phyloP scores from a whole-genome alignment of 1,140 invertebrate species.

The Dufourea novaeangliae region DNA sequence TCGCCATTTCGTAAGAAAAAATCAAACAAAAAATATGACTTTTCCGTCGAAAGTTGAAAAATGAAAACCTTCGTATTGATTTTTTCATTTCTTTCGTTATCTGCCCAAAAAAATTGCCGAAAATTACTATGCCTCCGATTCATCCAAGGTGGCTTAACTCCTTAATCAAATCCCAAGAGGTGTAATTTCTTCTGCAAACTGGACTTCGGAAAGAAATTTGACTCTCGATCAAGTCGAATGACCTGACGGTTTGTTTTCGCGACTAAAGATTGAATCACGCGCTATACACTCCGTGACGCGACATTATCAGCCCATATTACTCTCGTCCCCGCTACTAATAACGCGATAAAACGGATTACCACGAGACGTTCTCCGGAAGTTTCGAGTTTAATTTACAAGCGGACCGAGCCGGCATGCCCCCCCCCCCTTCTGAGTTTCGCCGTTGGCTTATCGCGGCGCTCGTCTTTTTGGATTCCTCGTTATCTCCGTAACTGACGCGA shows the following conservation, averaged over 20 bases:
- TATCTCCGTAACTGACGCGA: background rate
- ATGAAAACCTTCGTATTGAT: too few relatives aligned
- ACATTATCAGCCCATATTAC: slow-evolving; percentile 5
- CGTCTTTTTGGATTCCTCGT: background rate
- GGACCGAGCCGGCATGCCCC: background rate
- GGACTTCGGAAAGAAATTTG: slow-evolving; percentile 14
- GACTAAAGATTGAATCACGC: slow-evolving; percentile 19
- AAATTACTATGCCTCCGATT: too few relatives aligned
- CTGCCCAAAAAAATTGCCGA: too few relatives aligned
- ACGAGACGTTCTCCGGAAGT: background rate
- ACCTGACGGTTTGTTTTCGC: too few relatives aligned
- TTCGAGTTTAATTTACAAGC: slow-evolving; percentile 2
- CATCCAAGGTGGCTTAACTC: background rate
- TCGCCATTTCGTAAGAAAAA: too few relatives aligned
- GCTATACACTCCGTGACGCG: too few relatives aligned
- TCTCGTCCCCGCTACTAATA: slow-evolving; percentile 8
- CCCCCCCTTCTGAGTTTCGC: slow-evolving; percentile 1
- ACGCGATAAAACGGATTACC: slow-evolving; percentile 5
- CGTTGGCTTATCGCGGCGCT: background rate
- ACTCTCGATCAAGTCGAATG: background rate
- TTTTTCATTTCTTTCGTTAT: too few relatives aligned
- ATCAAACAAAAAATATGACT: too few relatives aligned
- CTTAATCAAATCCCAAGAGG: slow-evolving; percentile 16
- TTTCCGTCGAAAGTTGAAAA: too few relatives aligned
- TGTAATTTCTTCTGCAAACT: slow-evolving; percentile 25